Conservation (phyloP, 2,113 vertebrate species). For the Isurus oxyrinchus region DNA sequence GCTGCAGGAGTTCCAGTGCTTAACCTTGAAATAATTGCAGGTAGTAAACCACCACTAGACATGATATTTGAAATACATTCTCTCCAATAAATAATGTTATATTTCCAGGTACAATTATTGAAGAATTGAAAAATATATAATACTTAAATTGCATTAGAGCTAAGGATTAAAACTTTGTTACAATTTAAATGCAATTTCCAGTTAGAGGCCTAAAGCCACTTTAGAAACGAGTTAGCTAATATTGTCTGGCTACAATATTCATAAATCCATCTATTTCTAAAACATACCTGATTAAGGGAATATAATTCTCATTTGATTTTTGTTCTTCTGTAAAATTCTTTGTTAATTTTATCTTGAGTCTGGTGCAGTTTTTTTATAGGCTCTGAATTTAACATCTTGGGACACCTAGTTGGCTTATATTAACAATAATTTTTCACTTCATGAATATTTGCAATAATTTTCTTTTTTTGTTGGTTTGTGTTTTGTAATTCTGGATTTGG, state of each 20-base stretch:
- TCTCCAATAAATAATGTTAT: slow-evolving; percentile 4
- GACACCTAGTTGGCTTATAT: neutral
- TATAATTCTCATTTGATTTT: neutral
- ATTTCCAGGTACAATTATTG: neutral
- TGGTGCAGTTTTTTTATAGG: neutral
- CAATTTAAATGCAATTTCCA: neutral
- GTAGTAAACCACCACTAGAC: neutral
- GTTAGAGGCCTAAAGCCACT: neutral
- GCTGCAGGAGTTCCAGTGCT: neutral
- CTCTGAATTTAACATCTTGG: neutral
- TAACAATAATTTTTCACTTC: neutral
- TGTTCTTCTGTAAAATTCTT: neutral
- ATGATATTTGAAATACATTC: slow-evolving; percentile 11
- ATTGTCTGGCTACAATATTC: neutral
- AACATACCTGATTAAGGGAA: neutral
- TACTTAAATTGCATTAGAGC: neutral
- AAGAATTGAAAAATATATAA: neutral
- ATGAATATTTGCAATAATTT: neutral
- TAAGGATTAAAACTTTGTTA: neutral
- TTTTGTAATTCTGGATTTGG: slow-evolving; percentile 2
- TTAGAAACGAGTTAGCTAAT: neutral
- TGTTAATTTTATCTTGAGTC: neutral
- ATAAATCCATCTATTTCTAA: neutral
- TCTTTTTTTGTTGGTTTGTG: neutral
- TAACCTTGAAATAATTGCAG: neutral